These are phyloP conservation scores for Gastrophryne carolinensis DNA, from an alignment of 2,797 vertebrate genomes.

Conservation along the genomic window DNA sequence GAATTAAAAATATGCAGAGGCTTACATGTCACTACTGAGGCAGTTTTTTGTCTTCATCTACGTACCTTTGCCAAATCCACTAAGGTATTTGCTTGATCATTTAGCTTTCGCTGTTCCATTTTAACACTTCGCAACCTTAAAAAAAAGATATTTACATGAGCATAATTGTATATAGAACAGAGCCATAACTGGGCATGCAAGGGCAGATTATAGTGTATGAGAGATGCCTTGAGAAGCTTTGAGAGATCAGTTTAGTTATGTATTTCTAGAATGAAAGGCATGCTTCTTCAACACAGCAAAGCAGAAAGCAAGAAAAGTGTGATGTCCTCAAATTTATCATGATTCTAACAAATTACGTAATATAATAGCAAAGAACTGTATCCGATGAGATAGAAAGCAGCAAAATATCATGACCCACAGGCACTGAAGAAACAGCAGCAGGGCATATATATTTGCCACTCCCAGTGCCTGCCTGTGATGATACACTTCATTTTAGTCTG, in stretches of 20 bases:
- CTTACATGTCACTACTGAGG: no score
- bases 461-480: conserved; percentile 77
- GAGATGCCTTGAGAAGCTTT: conserved; percentile 78
- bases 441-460: conserved; percentile 43
- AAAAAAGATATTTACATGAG: conserved; percentile 82
- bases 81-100: conserved; percentile 98
- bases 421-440: conserved; percentile 71
- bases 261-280: conserved; percentile 83
- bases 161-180: conserved; percentile 59
- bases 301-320: conserved; percentile 68
- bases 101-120: conserved; percentile 99
- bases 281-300: conserved; percentile 81
- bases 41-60: no score
- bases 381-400: conserved; percentile 73
- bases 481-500: conserved; percentile 76
- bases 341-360: conserved; percentile 62
- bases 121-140: conserved; percentile 99
- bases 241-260: conserved; percentile 70
- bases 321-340: conserved; percentile 67
- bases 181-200: conserved; percentile 81
- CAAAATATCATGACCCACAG: conserved; percentile 76
- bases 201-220: conserved; percentile 77
- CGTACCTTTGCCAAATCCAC: conserved; percentile 99
- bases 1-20: no score
- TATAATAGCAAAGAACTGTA: conserved; percentile 62